Evolutionary conservation across 2,888 invertebrate species (phyloP).

Genomic region (Sisyra terminalis): DNA sequence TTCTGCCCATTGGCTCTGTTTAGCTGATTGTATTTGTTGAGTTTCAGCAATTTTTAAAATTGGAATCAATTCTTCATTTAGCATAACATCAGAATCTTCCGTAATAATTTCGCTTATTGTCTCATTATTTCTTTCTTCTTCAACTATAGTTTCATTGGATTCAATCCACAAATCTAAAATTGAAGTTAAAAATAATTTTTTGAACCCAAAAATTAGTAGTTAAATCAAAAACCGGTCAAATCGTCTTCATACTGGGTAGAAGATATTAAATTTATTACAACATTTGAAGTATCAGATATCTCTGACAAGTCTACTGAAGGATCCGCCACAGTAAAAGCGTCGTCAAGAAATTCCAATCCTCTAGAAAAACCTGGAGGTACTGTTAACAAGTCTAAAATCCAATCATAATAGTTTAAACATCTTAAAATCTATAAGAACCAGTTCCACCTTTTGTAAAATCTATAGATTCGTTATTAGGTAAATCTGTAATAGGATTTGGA

Average conservation of each 20-base stretch:
- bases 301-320: conserved; percentile 16
- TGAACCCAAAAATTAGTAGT: conserved; percentile 11
- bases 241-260: conserved; percentile 41
- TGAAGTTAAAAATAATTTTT: conserved; percentile 3
- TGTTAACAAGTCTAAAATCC: conserved; percentile 32
- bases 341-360: conserved; percentile 37
- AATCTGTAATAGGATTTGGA: conserved; percentile 30
- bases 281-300: conserved; percentile 18
- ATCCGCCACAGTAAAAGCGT: conserved; percentile 28
- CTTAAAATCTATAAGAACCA: too few relatives aligned
- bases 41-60: conserved; percentile 50
- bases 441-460: conserved; percentile 22
- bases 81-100: conserved; percentile 21
- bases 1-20: conserved; percentile 72
- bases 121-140: conserved; percentile 1
- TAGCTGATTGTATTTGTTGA: conserved; percentile 25
- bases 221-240: conserved; percentile 31
- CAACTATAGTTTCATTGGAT: conserved; percentile 16
- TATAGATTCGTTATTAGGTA: conserved; percentile 30
- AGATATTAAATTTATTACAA: conserved; percentile 37
- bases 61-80: conserved; percentile 29
- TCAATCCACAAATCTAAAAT: conserved; percentile 31
- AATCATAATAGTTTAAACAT: not conserved
- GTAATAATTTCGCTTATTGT: conserved; percentile 3
- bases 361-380: conserved; percentile 51